These are phyloP conservation scores for Rhinichthys osculus DNA, from an alignment of 2,797 vertebrate species.

Conservation along the genomic window DNA sequence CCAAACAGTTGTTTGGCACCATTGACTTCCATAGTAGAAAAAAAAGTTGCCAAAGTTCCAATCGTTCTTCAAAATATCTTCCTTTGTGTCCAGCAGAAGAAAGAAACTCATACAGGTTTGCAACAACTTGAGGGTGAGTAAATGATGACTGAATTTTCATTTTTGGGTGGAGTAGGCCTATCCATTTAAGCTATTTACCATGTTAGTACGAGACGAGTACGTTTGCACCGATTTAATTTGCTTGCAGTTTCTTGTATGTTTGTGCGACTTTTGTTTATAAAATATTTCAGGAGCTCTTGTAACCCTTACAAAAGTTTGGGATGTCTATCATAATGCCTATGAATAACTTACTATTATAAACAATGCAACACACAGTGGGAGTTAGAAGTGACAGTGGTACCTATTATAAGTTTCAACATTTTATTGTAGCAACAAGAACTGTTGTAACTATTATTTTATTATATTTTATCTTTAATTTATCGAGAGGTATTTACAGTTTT, in stretches of 20 bases:
- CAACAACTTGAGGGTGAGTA: no score
- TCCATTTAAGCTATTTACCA: no score
- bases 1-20: no score
- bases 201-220: neutral
- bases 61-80: no score
- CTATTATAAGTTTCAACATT: neutral
- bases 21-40: no score
- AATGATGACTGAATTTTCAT: no score
- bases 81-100: no score
- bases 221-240: neutral
- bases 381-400: neutral
- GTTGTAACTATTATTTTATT: neutral
- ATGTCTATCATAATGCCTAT: neutral
- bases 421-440: neutral
- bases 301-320: neutral
- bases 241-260: neutral
- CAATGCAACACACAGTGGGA: neutral
- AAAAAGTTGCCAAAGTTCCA: no score
- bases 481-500: neutral
- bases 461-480: neutral
- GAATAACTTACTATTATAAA: neutral
- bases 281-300: neutral
- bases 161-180: no score
- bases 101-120: no score
- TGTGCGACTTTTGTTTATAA: neutral